Evolutionary conservation across 2,113 vertebrate species (phyloP).

Genomic region (Rhegmatorhina hoffmannsi): DNA sequence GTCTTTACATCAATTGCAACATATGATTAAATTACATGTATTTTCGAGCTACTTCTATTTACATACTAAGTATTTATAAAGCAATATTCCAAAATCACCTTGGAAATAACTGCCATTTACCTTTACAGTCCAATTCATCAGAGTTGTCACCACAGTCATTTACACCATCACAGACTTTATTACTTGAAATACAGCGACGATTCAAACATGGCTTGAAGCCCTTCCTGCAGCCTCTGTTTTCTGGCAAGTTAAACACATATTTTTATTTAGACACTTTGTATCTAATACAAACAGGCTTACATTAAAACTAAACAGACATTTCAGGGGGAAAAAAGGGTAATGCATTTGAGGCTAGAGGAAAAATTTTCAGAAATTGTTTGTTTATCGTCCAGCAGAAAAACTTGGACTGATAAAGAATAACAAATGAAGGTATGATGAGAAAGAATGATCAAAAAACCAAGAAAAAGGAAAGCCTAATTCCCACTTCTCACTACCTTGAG

Average conservation of each 20-base stretch:
- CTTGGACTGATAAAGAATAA: not conserved
- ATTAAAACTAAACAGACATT: not conserved
- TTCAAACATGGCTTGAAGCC: conserved; percentile 90
- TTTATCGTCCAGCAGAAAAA: not conserved
- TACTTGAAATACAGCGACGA: conserved; percentile 85
- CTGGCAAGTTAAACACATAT: conserved; percentile 63
- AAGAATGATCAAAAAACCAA: not conserved
- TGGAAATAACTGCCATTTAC: conserved; percentile 74
- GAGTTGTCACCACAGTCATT: conserved; percentile 95
- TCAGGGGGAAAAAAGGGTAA: not conserved
- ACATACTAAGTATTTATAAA: not conserved
- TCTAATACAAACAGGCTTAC: not conserved
- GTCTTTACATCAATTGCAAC: not conserved
- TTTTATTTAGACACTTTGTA: not conserved
- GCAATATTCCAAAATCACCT: not conserved
- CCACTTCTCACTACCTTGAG: not conserved
- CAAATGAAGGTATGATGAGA: not conserved
- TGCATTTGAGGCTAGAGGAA: not conserved
- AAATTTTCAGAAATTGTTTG: not conserved
- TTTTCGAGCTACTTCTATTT: not conserved
- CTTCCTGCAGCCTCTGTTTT: conserved; percentile 90
- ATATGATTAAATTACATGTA: rapidly evolving
- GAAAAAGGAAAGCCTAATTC: not conserved
- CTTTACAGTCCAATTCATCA: conserved; percentile 92
- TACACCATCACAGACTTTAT: conserved; percentile 88